A percentile compares a stretch with the other conserved stretches of the same genome.
These are phyloP conservation scores for Oscheius sp. DNA, from an alignment of 2,888 invertebrate species.

Conservation along the genomic window DNA sequence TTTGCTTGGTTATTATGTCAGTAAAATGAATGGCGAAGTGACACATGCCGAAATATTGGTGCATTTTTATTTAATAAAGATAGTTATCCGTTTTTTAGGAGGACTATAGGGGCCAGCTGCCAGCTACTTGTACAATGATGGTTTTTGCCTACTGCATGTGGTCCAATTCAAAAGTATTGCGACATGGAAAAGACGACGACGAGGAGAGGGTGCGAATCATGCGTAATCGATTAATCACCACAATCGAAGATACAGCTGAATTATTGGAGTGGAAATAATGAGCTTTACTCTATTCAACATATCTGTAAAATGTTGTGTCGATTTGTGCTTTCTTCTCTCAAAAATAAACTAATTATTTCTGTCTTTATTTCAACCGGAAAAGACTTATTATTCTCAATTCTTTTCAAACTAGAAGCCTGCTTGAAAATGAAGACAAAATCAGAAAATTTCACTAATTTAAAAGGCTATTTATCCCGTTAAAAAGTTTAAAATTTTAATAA, in stretches of 20 bases:
- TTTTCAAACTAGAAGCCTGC: no score
- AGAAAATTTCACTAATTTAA: neutral
- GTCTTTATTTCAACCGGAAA: no score
- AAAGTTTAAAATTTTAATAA: neutral
- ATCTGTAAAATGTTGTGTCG: neutral
- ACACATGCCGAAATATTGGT: constrained; percentile 22
- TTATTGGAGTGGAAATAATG: constrained; percentile 16
- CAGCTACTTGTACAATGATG: constrained; percentile 25
- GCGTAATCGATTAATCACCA: constrained; percentile 2
- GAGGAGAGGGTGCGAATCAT: constrained; percentile 22
- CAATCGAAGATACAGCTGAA: constrained; percentile 27
- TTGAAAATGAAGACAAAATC: no score
- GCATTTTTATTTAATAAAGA: neutral
- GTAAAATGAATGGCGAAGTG: constrained; percentile 31
- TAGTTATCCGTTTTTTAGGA: constrained; percentile 2
- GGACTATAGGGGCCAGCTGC: constrained; percentile 20
- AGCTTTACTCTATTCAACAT: neutral
- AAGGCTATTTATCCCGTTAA: neutral
- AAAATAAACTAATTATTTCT: neutral
- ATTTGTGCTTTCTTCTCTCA: constrained; percentile 1
- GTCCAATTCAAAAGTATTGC: constrained; percentile 32
- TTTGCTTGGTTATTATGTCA: constrained; percentile 48
- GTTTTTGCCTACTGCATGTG: constrained; percentile 37
- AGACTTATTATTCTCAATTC: no score
- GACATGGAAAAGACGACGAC: constrained; percentile 23